phyloP scores from a whole-genome alignment of 2,797 vertebrate genomes.

The Corythornis leucogaster region DNA sequence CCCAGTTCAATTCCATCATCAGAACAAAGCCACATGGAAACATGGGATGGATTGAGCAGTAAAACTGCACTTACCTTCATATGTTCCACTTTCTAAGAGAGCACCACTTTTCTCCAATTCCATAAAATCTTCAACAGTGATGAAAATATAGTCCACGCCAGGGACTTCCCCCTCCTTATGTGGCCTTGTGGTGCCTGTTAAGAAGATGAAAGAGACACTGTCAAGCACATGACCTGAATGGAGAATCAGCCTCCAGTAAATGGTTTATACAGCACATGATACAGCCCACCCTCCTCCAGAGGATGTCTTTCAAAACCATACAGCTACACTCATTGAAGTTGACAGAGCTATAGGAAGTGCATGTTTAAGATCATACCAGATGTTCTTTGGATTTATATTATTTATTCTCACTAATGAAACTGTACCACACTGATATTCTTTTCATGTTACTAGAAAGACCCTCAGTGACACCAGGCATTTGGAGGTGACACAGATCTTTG shows the following conservation, averaged over 20 bases:
- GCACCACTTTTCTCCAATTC: slow-evolving; percentile 97
- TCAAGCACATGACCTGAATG: slow-evolving; percentile 7
- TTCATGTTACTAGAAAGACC: neutral
- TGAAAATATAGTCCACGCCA: slow-evolving; percentile 98
- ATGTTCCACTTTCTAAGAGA: slow-evolving; percentile 97
- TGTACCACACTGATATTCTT: neutral
- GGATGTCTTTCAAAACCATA: neutral
- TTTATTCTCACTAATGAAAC: slow-evolving; percentile 27
- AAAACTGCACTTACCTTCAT: slow-evolving; percentile 89
- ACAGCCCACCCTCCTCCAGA: neutral
- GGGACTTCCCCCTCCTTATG: slow-evolving; percentile 99
- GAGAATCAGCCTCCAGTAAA: neutral
- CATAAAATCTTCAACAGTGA: slow-evolving; percentile 96
- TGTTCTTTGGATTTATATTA: neutral
- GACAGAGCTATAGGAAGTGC: neutral
- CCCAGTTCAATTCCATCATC: neutral
- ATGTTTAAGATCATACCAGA: neutral
- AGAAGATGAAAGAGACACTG: slow-evolving; percentile 43
- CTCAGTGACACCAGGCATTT: neutral
- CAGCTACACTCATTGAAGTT: neutral
- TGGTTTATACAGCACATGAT: neutral
- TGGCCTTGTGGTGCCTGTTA: slow-evolving; percentile 94
- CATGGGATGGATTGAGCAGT: neutral
- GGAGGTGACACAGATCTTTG: neutral
- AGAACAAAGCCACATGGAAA: neutral